Percentiles rank a stretch among this genome's conserved stretches.
These are phyloP conservation scores for Pollimyrus isidori DNA, from an alignment of 2,113 vertebrate species.

Conservation along the genomic window DNA sequence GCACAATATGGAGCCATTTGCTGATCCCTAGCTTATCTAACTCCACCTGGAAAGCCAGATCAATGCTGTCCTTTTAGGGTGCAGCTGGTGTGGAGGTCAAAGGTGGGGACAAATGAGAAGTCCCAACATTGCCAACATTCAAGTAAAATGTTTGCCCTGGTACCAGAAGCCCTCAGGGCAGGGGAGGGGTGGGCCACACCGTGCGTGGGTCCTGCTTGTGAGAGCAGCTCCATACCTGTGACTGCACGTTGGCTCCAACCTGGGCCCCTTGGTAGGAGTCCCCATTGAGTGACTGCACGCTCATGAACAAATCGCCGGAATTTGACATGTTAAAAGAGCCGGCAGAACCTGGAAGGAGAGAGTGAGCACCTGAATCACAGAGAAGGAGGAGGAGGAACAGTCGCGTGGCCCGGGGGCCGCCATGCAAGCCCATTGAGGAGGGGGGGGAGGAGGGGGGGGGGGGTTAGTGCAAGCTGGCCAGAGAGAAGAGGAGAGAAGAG, in stretches of 20 bases:
- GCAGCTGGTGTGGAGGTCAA: neutral
- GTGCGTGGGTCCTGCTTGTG: slow-evolving; percentile 10
- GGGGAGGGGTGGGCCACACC: neutral
- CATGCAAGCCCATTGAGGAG: slow-evolving; percentile 22
- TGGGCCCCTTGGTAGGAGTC: slow-evolving; percentile 99
- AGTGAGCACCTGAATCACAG: slow-evolving; percentile 88
- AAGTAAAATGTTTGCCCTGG: neutral
- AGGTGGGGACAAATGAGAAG: neutral
- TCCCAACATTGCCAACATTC: neutral
- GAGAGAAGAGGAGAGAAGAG: neutral
- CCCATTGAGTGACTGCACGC: slow-evolving; percentile 99
- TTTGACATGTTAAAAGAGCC: slow-evolving; percentile 99
- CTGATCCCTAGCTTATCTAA: neutral
- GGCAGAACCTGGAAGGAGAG: slow-evolving; percentile 98
- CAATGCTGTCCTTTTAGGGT: neutral
- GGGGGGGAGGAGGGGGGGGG: slow-evolving; percentile 22
- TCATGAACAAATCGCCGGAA: slow-evolving; percentile 99
- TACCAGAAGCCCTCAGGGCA: neutral
- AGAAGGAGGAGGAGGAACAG: slow-evolving; percentile 68
- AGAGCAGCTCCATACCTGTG: slow-evolving; percentile 82
- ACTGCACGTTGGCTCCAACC: slow-evolving; percentile 99
- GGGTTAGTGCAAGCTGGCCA: slow-evolving; percentile 36
- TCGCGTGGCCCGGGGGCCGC: slow-evolving; percentile 41
- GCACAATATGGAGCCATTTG: neutral
- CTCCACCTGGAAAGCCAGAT: neutral